A percentile compares a stretch with the other conserved stretches of the same genome.
Conservation (phyloP, 1,140 invertebrate genomes). For the Drosophila murphyi region DNA sequence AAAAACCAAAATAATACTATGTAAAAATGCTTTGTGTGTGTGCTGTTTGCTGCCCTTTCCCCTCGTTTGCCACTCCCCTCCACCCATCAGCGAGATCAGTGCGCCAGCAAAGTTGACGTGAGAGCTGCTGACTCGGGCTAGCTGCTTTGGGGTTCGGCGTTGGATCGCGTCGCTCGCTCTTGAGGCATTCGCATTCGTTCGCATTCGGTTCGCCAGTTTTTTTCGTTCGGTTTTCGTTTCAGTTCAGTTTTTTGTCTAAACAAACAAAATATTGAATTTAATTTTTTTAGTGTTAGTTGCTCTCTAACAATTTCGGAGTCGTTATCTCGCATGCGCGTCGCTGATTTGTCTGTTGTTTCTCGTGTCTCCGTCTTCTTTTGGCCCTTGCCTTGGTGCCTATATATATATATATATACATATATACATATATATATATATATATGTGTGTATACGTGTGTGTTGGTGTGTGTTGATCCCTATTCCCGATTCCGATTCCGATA, state of each 20-base stretch:
- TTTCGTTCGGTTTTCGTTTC: constrained; percentile 67
- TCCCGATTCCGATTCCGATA: background rate
- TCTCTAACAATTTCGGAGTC: constrained; percentile 84
- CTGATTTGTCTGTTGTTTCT: constrained; percentile 36
- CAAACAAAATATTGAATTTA: constrained; percentile 84
- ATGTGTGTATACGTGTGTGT: constrained; percentile 11
- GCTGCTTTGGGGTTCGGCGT: constrained; percentile 18
- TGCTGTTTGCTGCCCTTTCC: constrained; percentile 29
- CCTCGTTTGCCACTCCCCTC: background rate
- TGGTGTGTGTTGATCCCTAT: constrained; percentile 16
- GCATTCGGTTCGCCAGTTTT: constrained; percentile 72
- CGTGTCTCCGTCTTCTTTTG: constrained; percentile 18
- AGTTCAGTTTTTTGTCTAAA: constrained; percentile 81
- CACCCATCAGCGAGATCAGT: constrained; percentile 18
- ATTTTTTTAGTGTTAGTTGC: constrained; percentile 84
- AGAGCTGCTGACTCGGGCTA: constrained; percentile 33
- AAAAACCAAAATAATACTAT: constrained; percentile 82
- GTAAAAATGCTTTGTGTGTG: constrained; percentile 78
- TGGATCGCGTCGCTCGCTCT: constrained; percentile 38
- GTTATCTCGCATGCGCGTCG: constrained; percentile 84
- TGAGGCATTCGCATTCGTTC: constrained; percentile 69
- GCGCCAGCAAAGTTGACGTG: constrained; percentile 19
- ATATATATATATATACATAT: background rate
- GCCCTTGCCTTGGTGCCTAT: constrained; percentile 8
- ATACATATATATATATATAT: background rate